Conservation (phyloP, 2,113 vertebrate genomes). For the Neolamprologus modestus region DNA sequence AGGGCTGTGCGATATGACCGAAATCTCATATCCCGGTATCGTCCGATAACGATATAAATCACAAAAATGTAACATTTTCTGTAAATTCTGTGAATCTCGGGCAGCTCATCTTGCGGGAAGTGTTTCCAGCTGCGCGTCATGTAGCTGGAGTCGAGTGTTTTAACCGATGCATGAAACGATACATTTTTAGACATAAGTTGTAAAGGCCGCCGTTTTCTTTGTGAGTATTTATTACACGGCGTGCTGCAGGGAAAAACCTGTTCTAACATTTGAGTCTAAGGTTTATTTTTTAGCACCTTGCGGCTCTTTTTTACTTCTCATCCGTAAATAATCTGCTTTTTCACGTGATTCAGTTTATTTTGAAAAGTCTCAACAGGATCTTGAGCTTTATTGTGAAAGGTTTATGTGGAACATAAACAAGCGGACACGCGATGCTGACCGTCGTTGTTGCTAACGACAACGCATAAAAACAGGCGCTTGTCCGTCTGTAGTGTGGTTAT, state of each 20-base stretch:
- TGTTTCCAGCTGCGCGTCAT: background rate
- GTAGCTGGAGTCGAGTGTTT: background rate
- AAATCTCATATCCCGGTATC: background rate
- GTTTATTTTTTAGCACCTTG: too few relatives aligned
- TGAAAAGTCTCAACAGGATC: too few relatives aligned
- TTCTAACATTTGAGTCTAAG: fast-evolving
- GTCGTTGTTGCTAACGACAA: too few relatives aligned
- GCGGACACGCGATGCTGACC: too few relatives aligned
- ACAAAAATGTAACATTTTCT: background rate
- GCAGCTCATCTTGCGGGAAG: fast-evolving
- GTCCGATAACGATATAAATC: background rate
- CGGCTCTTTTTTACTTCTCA: too few relatives aligned
- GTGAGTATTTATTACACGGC: fast-evolving
- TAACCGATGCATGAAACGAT: fast-evolving
- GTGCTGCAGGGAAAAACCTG: background rate
- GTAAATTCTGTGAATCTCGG: background rate
- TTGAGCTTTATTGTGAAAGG: too few relatives aligned
- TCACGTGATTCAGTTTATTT: too few relatives aligned
- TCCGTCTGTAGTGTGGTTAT: too few relatives aligned
- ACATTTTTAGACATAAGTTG: background rate
- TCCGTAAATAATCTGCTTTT: too few relatives aligned
- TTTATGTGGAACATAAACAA: too few relatives aligned
- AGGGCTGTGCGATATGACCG: background rate
- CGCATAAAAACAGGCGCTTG: too few relatives aligned
- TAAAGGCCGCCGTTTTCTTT: fast-evolving